Conservation (phyloP, 2,797 vertebrate species). For the Bovichtus variegatus region DNA sequence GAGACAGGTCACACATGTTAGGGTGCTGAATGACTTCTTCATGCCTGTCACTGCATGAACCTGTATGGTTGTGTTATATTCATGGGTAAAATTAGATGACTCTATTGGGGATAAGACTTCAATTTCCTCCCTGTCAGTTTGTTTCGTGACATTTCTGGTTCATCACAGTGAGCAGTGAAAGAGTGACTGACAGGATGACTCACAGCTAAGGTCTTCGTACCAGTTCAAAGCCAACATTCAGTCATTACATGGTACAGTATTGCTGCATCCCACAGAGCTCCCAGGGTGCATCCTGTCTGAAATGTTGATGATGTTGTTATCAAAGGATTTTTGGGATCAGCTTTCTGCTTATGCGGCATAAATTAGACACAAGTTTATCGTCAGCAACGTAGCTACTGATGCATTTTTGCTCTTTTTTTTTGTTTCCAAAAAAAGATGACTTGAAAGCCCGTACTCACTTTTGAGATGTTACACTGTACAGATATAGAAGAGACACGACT, state of each 20-base stretch:
- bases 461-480: background rate
- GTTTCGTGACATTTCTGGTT: conserved; percentile 18
- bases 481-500: background rate
- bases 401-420: conserved; percentile 2
- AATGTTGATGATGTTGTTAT: conserved; percentile 46
- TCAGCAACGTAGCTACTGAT: conserved; percentile 18
- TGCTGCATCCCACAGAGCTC: conserved; percentile 16
- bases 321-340: conserved; percentile 19
- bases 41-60: conserved; percentile 27
- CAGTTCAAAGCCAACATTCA: conserved; percentile 22
- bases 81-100: conserved; percentile 37
- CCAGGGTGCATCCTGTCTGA: conserved; percentile 33
- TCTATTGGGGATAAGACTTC: background rate
- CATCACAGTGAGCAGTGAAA: conserved; percentile 5
- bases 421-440: conserved; percentile 4
- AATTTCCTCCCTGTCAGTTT: conserved; percentile 41
- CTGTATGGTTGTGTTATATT: conserved; percentile 14
- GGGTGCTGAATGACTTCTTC: conserved; percentile 29
- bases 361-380: conserved; percentile 29
- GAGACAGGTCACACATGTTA: conserved; percentile 41
- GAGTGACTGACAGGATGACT: conserved; percentile 29
- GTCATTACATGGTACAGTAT: conserved; percentile 8
- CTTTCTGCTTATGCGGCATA: conserved; percentile 40
- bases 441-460: background rate
- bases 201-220: conserved; percentile 4